Evolutionary conservation across 2,888 invertebrate species (phyloP).

Genomic region (Drosophila tanythrix): DNA sequence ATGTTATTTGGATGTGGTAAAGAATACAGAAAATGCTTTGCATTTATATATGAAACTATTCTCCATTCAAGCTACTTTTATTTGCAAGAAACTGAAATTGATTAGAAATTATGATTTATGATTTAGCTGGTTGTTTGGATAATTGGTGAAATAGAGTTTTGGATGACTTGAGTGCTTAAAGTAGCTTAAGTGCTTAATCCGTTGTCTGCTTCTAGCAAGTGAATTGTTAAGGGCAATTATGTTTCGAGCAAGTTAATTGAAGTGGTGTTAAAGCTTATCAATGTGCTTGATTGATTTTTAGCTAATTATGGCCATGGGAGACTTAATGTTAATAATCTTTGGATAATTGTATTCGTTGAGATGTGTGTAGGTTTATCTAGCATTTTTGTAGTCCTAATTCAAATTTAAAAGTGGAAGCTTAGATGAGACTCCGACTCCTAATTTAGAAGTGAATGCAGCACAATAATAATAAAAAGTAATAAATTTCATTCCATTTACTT

Average conservation of each 20-base stretch:
- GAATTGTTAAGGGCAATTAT: background rate
- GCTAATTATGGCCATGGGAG: background rate
- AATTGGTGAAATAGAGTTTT: background rate
- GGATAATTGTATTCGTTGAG: background rate
- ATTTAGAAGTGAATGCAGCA: background rate
- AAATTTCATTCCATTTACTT: background rate
- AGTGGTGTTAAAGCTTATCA: background rate
- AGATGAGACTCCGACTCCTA: background rate
- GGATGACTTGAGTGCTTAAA: background rate
- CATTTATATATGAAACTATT: background rate
- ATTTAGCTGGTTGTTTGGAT: background rate
- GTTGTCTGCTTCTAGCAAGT: background rate
- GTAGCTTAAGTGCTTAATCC: background rate
- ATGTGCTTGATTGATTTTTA: background rate
- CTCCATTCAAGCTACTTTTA: background rate
- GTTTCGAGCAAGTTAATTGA: background rate
- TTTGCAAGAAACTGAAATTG: background rate
- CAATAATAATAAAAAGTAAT: background rate
- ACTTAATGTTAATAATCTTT: background rate
- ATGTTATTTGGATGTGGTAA: background rate
- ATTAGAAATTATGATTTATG: background rate
- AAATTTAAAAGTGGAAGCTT: background rate
- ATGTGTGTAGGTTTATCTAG: background rate
- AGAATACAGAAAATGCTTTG: background rate
- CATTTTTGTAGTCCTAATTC: background rate